Base-by-base conservation (phyloP, 2,888 invertebrate species). In the Sinhomidia bicolor region DNA sequence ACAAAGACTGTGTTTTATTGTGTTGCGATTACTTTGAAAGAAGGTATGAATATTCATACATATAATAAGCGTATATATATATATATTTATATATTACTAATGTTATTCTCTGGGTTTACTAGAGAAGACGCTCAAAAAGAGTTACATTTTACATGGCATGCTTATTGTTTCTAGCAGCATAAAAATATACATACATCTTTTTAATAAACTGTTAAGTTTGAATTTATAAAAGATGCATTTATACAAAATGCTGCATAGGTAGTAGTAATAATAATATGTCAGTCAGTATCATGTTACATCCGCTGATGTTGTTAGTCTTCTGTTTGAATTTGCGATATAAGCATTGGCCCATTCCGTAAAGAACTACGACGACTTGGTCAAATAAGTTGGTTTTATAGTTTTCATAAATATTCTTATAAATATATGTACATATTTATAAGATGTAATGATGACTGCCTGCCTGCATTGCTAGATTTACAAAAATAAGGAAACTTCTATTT, bases 1-100 rank as follows among this genome's bases (percentile, higher is more conserved):
- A 86, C 81, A 86, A 86, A 86, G 86, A 57, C 81, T 86, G 57
- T 60, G 57, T 79, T 57, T 57, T 78, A 57, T 78, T 78, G 41
- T 74, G n/a, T 12, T 44, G 36, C 57, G 78, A 78, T 57, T 57
- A 78, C 54, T 57, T 36, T 32, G 6, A 78, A 57, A 32, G 17
- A n/a, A 78, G 78, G 54, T 54, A 54, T 78, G 78, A 78, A 78
- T 78, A 78, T 78, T 54, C 32, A 78, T 54, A 51, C n/a, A n/a
- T 5, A 32, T 68, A 65, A 65, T n/a, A 57, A 17, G 17, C 57
- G n/a, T 57, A 57, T n/a, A 2, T 71, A n/a, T n/a, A n/a, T n/a
- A n/a, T 71, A 41, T 36, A 71, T 20, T 71, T 44, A n/a, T n/a
- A 41, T 6, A 71, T 23, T 17, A 41, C 17, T 17, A 79, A 7